phyloP scores from a whole-genome alignment of 2,888 invertebrate species.

The Limenitis camilla region DNA sequence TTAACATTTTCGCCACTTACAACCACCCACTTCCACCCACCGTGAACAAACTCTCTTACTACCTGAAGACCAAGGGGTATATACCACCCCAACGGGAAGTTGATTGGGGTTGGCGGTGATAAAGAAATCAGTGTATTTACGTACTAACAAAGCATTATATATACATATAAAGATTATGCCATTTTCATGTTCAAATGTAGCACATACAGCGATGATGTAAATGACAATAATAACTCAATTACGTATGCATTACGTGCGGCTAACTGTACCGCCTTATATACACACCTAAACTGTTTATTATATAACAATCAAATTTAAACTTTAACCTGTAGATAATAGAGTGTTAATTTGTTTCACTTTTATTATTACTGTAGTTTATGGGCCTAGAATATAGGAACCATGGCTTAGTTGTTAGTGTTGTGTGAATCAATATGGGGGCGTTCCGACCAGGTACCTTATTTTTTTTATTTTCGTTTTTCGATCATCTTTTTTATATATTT shows the following conservation, averaged over 20 bases:
- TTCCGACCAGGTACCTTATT: conserved; percentile 23
- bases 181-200: not conserved
- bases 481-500: not conserved
- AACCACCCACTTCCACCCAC: too few relatives aligned
- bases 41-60: too few relatives aligned
- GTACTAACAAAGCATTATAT: too few relatives aligned
- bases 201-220: conserved; percentile 36
- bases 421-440: conserved; percentile 19
- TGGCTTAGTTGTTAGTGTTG: conserved; percentile 32
- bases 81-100: too few relatives aligned
- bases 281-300: not conserved
- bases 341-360: not conserved
- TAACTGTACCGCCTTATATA: conserved; percentile 61
- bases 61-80: too few relatives aligned
- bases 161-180: too few relatives aligned
- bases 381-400: conserved; percentile 34
- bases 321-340: not conserved
- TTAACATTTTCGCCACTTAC: too few relatives aligned
- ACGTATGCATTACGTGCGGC: conserved; percentile 48
- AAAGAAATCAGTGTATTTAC: too few relatives aligned
- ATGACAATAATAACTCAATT: conserved; percentile 48
- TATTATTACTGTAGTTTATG: conserved; percentile 12
- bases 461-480: not conserved
- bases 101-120: too few relatives aligned
- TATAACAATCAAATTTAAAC: not conserved